phyloP scores from a whole-genome alignment of 37 sponge, comb jelly and placozoan genomes.

The Haliclona indistincta region DNA sequence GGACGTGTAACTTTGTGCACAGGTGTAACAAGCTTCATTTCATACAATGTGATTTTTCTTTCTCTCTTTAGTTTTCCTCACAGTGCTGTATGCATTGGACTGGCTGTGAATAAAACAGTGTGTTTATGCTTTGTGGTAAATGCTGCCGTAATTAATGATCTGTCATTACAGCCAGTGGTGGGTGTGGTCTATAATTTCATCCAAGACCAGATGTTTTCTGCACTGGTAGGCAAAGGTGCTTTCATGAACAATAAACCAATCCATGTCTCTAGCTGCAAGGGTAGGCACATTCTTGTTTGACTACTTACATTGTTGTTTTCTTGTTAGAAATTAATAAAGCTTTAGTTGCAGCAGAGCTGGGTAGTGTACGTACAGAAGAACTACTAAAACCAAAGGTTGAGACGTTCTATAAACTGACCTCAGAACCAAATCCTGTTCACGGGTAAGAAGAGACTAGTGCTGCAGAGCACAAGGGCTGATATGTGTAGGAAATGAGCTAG shows the following conservation, averaged over 20 bases:
- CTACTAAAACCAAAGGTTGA: slow-evolving; percentile 38
- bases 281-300: slow-evolving; percentile 25
- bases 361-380: slow-evolving; percentile 30
- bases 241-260: slow-evolving; percentile 75
- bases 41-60: background rate
- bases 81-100: slow-evolving; percentile 83
- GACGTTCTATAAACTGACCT: slow-evolving; percentile 36
- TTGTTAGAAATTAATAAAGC: slow-evolving; percentile 66
- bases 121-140: background rate
- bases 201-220: slow-evolving; percentile 82
- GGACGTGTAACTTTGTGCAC: slow-evolving; percentile 96
- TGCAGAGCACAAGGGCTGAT: too few species aligned
- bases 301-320: background rate
- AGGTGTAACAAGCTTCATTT: slow-evolving; percentile 11
- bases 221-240: slow-evolving; percentile 81
- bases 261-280: slow-evolving; percentile 59
- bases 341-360: slow-evolving; percentile 63
- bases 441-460: slow-evolving; percentile 59
- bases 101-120: slow-evolving; percentile 74
- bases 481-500: too few species aligned
- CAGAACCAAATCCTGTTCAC: slow-evolving; percentile 58
- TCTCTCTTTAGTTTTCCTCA: slow-evolving; percentile 65
- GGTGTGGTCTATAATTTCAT: slow-evolving; percentile 90
- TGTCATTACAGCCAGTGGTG: slow-evolving; percentile 52
- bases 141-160: background rate